Conservation (phyloP, 1,140 invertebrate genomes). For the Drosophila kurseongensis region DNA sequence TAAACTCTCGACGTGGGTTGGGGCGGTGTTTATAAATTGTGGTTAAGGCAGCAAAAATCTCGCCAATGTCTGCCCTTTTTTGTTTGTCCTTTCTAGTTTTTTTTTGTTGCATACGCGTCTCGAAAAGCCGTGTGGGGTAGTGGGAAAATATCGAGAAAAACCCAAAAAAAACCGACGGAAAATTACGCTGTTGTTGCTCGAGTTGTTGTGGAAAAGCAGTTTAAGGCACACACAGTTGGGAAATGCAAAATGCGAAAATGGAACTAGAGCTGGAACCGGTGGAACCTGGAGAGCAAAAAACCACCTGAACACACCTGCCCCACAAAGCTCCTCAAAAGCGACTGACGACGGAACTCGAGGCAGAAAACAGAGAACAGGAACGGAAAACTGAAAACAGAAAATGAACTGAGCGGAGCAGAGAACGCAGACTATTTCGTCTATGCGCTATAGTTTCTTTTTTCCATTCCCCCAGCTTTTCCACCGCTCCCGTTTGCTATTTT, state of each 20-base stretch:
- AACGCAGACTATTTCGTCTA: slow-evolving; percentile 73
- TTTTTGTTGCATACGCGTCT: slow-evolving; percentile 43
- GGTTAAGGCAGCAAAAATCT: slow-evolving; percentile 32
- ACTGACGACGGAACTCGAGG: slow-evolving; percentile 70
- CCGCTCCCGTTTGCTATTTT: slow-evolving; percentile 39
- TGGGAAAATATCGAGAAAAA: slow-evolving; percentile 31
- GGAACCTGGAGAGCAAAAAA: slow-evolving; percentile 43
- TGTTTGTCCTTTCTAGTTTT: slow-evolving; percentile 6
- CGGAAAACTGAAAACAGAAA: slow-evolving; percentile 43
- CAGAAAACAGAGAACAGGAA: slow-evolving; percentile 41
- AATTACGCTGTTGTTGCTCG: slow-evolving; percentile 6
- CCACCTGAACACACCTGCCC: slow-evolving; percentile 80
- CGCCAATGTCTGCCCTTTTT: slow-evolving; percentile 31
- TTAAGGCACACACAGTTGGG: slow-evolving; percentile 42
- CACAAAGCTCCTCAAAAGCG: slow-evolving; percentile 83
- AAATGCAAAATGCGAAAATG: slow-evolving; percentile 25
- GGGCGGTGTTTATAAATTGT: slow-evolving; percentile 36
- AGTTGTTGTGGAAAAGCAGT: slow-evolving; percentile 20
- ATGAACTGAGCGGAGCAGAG: slow-evolving; percentile 25
- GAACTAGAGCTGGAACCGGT: slow-evolving; percentile 20
- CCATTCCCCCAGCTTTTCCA: slow-evolving; percentile 15
- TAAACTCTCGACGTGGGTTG: slow-evolving; percentile 2
- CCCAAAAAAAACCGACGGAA: slow-evolving; percentile 42
- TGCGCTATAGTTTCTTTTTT: slow-evolving; percentile 53
- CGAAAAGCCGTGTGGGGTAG: background rate